Evolutionary conservation across 1,140 invertebrate species (phyloP).

Genomic region (Cepaea nemoralis): DNA sequence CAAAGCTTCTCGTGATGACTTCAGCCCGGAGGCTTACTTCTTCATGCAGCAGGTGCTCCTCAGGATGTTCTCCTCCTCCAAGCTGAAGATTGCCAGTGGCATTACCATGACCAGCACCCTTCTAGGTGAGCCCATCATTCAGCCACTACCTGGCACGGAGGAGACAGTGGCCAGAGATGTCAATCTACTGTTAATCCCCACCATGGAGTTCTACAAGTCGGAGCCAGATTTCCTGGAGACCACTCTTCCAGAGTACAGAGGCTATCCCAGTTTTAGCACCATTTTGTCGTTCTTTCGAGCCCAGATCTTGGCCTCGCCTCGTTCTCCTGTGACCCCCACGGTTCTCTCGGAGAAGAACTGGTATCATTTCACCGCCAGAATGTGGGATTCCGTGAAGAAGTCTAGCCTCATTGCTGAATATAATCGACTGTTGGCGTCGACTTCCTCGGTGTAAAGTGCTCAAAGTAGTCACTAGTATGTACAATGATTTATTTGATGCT

Average conservation of each 20-base stretch:
- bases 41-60: conserved; percentile 79
- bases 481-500: too few relatives aligned
- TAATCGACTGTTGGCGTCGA: conserved; percentile 80
- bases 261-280: conserved; percentile 79
- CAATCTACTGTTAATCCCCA: conserved; percentile 82
- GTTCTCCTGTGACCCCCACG: conserved; percentile 72
- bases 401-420: conserved; percentile 87
- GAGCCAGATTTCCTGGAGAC: conserved; percentile 65
- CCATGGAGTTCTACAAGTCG: conserved; percentile 76
- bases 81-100: conserved; percentile 79
- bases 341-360: conserved; percentile 69
- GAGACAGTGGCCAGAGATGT: conserved; percentile 76
- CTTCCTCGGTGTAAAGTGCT: too few relatives aligned
- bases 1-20: conserved; percentile 80
- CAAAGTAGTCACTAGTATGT: too few relatives aligned
- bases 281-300: conserved; percentile 78
- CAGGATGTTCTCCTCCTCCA: conserved; percentile 80
- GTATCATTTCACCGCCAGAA: conserved; percentile 84
- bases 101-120: conserved; percentile 40
- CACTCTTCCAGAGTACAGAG: conserved; percentile 73
- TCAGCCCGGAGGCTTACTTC: conserved; percentile 77
- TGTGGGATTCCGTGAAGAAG: conserved; percentile 86
- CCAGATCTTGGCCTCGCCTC: conserved; percentile 80
- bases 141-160: conserved; percentile 47
- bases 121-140: conserved; percentile 33